phyloP scores from a whole-genome alignment of 2,113 vertebrate genomes.

The Microcebus tavaratra region DNA sequence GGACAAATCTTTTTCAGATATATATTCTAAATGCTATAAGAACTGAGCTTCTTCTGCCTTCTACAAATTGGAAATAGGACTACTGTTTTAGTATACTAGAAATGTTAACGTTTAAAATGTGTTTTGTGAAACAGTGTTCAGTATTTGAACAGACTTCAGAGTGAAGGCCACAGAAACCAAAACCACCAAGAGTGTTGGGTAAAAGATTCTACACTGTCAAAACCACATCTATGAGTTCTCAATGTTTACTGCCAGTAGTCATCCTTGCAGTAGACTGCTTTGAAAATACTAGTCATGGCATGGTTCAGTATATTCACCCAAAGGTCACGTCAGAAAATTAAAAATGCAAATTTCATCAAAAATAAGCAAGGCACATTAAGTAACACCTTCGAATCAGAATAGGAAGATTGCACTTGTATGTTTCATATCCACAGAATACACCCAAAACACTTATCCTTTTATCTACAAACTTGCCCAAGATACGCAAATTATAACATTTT shows the following conservation, averaged over 20 bases:
- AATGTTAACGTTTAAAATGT: neutral
- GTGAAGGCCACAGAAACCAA: neutral
- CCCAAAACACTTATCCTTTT: conserved; percentile 53
- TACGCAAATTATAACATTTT: conserved; percentile 74
- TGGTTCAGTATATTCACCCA: neutral
- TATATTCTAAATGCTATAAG: neutral
- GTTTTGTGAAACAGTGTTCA: neutral
- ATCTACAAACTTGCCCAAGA: conserved; percentile 68
- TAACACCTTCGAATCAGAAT: conserved; percentile 71
- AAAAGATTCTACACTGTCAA: neutral
- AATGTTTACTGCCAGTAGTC: neutral
- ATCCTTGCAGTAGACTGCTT: neutral
- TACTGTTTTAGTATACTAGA: neutral
- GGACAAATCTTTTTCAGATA: neutral
- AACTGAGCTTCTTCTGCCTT: conserved; percentile 6
- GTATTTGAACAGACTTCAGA: neutral
- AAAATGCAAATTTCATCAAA: conserved; percentile 68
- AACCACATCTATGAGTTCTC: neutral
- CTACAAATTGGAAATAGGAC: conserved; percentile 39
- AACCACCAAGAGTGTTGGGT: accelerated
- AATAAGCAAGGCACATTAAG: conserved; percentile 82
- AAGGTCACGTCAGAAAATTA: neutral
- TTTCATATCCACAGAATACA: conserved; percentile 52
- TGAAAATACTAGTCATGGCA: neutral
- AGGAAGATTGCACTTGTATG: conserved; percentile 62